Percentiles rank a stretch among this genome's conserved stretches.
These are phyloP conservation scores for Agonopterix heracliana DNA, from an alignment of 2,888 invertebrate genomes.

Conservation along the genomic window DNA sequence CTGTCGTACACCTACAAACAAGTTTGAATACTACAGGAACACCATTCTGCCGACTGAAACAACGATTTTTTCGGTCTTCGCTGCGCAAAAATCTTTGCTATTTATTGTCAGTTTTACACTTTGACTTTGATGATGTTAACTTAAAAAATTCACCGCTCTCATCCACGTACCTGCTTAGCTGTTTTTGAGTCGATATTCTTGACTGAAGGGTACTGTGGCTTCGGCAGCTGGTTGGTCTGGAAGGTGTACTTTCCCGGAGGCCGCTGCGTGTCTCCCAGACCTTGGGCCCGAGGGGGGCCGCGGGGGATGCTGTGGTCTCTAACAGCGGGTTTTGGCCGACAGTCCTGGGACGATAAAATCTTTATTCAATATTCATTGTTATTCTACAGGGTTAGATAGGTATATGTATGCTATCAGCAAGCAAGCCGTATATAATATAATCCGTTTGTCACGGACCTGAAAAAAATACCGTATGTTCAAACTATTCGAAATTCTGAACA, in stretches of 20 bases:
- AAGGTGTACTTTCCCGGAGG: slow-evolving; percentile 63
- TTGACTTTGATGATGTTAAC: no score
- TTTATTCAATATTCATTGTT: background rate
- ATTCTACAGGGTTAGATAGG: background rate
- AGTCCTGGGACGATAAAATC: background rate
- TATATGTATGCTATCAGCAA: background rate
- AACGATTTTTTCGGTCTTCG: no score
- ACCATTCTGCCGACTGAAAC: no score
- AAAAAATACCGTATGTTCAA: no score
- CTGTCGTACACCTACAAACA: no score
- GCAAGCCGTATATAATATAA: no score
- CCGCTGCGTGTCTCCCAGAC: slow-evolving; percentile 49
- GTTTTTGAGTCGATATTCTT: slow-evolving; percentile 80
- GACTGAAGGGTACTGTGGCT: slow-evolving; percentile 80
- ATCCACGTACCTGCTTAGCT: slow-evolving; percentile 76
- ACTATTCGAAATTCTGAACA: no score
- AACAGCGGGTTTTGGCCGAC: background rate
- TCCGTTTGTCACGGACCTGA: no score
- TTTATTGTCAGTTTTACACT: no score
- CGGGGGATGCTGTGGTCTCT: slow-evolving; percentile 12
- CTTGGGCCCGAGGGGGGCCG: slow-evolving; percentile 34
- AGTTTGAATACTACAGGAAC: no score
- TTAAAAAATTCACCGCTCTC: no score
- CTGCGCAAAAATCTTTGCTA: no score
- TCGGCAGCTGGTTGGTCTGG: slow-evolving; percentile 84